Conservation (phyloP, 64 coral and sea anemone genomes). For the Dendrophyllia cribrosa region DNA sequence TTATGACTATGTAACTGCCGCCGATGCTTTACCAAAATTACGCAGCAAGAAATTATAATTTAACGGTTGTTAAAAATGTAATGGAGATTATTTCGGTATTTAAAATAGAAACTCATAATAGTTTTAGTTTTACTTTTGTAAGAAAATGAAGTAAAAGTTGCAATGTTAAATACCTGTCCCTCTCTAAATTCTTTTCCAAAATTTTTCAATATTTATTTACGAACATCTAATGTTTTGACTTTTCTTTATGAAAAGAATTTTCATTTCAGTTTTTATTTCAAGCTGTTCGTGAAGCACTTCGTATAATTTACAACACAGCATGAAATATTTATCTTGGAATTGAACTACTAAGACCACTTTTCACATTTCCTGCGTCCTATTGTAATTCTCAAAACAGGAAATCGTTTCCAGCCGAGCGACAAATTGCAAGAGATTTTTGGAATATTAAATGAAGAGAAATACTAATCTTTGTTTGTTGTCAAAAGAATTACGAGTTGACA, state of each 20-base stretch:
- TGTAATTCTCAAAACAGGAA: conserved; percentile 36
- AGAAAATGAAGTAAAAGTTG: neutral
- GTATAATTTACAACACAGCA: conserved; percentile 48
- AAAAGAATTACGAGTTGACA: neutral
- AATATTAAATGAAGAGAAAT: conserved; percentile 37
- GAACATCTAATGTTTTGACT: neutral
- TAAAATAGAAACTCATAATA: neutral
- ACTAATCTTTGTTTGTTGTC: conserved; percentile 2
- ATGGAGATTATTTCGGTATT: neutral
- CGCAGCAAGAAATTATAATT: conserved; percentile 4
- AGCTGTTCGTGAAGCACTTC: conserved; percentile 16
- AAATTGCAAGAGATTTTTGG: conserved; percentile 26
- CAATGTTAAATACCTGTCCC: too few species aligned
- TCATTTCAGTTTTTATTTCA: conserved; percentile 44
- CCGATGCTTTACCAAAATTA: neutral
- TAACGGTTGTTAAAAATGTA: conserved; percentile 15
- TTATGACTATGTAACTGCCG: neutral
- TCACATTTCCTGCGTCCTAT: conserved; percentile 36
- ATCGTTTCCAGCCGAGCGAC: conserved; percentile 20
- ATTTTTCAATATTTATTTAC: neutral
- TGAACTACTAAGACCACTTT: conserved; percentile 37
- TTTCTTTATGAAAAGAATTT: conserved; percentile 2
- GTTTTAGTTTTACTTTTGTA: neutral
- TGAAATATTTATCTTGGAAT: conserved; percentile 51
- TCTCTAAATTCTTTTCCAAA: neutral